Percentiles rank a stretch among this genome's conserved stretches.
These are phyloP conservation scores for Pseudois nayaur DNA, from an alignment of 2,113 vertebrate genomes.

Conservation along the genomic window DNA sequence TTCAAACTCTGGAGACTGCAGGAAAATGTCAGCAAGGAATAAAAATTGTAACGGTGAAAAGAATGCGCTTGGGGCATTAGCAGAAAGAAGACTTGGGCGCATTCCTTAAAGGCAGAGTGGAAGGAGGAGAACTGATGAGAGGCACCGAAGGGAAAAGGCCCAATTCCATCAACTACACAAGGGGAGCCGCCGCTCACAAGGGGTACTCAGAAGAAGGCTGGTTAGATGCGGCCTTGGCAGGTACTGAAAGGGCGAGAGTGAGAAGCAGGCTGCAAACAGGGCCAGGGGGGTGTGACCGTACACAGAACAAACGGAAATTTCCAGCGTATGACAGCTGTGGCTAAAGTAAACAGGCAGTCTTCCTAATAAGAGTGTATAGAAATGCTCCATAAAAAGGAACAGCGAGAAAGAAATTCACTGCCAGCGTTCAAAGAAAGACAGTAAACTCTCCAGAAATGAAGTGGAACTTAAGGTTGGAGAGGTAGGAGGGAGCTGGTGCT, in stretches of 20 bases:
- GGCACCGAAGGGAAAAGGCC: not conserved
- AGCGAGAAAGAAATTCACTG: slow-evolving; percentile 13
- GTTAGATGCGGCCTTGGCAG: not conserved
- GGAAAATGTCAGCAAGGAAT: not conserved
- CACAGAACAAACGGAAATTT: not conserved
- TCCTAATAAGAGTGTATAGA: slow-evolving; percentile 1
- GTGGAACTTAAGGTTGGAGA: not conserved
- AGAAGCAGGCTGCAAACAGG: not conserved
- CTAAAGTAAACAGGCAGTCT: not conserved
- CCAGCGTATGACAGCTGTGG: not conserved
- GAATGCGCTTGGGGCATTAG: not conserved
- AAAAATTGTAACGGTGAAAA: not conserved
- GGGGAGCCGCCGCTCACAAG: not conserved
- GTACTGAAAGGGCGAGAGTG: not conserved
- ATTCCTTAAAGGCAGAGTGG: not conserved
- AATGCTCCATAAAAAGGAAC: not conserved
- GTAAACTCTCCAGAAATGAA: not conserved
- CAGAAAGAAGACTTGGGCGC: not conserved
- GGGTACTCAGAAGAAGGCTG: not conserved
- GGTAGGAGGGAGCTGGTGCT: not conserved
- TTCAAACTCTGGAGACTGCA: not conserved
- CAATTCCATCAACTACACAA: not conserved
- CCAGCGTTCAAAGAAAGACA: not conserved
- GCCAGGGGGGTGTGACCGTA: not conserved
- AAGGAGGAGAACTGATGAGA: not conserved